phyloP scores from a whole-genome alignment of 2,888 invertebrate genomes.

The Ophion slaviceki region DNA sequence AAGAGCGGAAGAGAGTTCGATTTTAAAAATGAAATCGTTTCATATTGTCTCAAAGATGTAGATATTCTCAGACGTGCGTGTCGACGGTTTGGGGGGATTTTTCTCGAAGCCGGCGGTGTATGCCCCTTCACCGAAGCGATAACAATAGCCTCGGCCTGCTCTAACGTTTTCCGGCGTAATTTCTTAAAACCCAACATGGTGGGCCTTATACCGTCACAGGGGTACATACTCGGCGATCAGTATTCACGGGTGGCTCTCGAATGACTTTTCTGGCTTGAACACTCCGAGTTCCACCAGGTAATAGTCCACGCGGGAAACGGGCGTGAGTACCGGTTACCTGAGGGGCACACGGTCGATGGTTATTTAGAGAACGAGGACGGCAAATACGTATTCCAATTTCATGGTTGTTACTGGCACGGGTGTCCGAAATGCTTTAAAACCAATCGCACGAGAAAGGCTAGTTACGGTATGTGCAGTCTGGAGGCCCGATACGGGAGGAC shows the following conservation, averaged over 20 bases:
- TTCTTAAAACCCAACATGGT: constrained; percentile 14
- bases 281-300: not conserved
- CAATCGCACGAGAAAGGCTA: too few relatives aligned
- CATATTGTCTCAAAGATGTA: not conserved
- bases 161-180: constrained; percentile 32
- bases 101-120: not conserved
- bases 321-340: too few relatives aligned
- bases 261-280: constrained; percentile 45
- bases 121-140: too few relatives aligned
- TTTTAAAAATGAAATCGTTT: too few relatives aligned
- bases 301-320: constrained; percentile 43
- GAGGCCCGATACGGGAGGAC: too few relatives aligned
- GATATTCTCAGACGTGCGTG: too few relatives aligned
- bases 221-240: constrained; percentile 40
- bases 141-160: constrained; percentile 28
- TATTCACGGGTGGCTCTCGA: constrained; percentile 35
- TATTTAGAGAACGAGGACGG: too few relatives aligned
- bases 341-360: too few relatives aligned
- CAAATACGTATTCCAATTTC: constrained; percentile 47
- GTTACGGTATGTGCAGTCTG: too few relatives aligned
- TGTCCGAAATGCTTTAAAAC: constrained; percentile 21
- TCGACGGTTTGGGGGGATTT: too few relatives aligned
- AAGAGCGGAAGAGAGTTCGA: too few relatives aligned
- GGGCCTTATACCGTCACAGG: constrained; percentile 36
- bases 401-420: constrained; percentile 59